Evolutionary conservation across 2,113 vertebrate genomes (phyloP).

Genomic region (Electrona antarctica): DNA sequence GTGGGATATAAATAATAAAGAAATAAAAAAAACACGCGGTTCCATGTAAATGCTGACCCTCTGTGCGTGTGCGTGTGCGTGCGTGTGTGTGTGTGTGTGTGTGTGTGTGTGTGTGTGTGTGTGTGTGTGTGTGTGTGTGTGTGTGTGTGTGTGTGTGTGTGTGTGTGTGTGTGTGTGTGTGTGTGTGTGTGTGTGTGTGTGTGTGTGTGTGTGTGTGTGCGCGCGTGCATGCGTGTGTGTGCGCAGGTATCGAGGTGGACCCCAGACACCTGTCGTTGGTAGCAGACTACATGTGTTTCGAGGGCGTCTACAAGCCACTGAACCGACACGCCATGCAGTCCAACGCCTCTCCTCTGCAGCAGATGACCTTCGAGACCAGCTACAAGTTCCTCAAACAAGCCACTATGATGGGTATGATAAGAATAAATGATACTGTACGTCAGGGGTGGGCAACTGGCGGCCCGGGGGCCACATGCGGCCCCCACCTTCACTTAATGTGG

Average conservation of each 20-base stretch:
- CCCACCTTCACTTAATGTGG: too few relatives aligned
- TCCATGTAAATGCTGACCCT: not conserved
- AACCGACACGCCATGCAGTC: constrained; percentile 90
- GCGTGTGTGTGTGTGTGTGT: too few relatives aligned
- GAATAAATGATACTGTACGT: not conserved
- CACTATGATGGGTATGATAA: constrained; percentile 70
- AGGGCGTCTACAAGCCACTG: constrained; percentile 91
- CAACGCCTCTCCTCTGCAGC: constrained; percentile 93
- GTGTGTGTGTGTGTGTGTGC: not conserved
- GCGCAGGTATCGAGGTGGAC: constrained; percentile 90
- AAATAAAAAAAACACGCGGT: too few relatives aligned
- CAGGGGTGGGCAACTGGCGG: too few relatives aligned
- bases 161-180: too few relatives aligned
- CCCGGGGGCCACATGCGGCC: too few relatives aligned
- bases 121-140: too few relatives aligned
- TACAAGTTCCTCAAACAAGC: constrained; percentile 96
- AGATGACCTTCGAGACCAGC: constrained; percentile 98
- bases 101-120: too few relatives aligned
- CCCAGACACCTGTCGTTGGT: constrained; percentile 96
- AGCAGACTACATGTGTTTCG: constrained; percentile 98
- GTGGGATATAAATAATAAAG: too few relatives aligned
- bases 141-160: too few relatives aligned
- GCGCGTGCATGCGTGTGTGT: too few relatives aligned
- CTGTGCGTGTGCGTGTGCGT: not conserved
- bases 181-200: too few relatives aligned